phyloP scores from a whole-genome alignment of 2,797 vertebrate genomes.

The Apogon hyalosoma region DNA sequence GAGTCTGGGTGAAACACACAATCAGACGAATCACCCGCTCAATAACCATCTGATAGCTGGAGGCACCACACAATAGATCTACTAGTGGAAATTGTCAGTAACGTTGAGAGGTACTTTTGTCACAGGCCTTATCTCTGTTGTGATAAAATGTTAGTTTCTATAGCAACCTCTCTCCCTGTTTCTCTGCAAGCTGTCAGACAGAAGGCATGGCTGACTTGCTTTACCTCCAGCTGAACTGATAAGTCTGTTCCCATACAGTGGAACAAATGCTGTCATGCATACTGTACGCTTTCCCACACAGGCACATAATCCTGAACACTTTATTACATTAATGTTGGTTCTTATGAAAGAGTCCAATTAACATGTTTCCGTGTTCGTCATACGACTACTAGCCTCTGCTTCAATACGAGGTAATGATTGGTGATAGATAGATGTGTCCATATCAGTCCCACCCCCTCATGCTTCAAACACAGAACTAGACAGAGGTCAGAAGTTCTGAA shows the following conservation, averaged over 20 bases:
- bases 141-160: slow-evolving; percentile 81
- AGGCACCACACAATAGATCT: slow-evolving; percentile 37
- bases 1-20: slow-evolving; percentile 12
- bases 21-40: slow-evolving; percentile 23
- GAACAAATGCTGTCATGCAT: slow-evolving; percentile 41
- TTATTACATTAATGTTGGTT: no score
- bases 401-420: no score
- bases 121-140: slow-evolving; percentile 60
- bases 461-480: no score
- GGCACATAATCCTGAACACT: slow-evolving; percentile 1
- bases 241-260: slow-evolving; percentile 75
- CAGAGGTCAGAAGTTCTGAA: no score
- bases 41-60: slow-evolving; percentile 39
- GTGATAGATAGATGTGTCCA: no score
- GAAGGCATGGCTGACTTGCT: slow-evolving; percentile 65
- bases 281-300: not conserved
- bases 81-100: slow-evolving; percentile 45
- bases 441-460: no score
- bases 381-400: no score
- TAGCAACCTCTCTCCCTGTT: slow-evolving; percentile 76
- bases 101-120: slow-evolving; percentile 51
- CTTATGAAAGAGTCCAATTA: no score
- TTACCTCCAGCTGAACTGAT: slow-evolving; percentile 80
- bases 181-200: slow-evolving; percentile 71
- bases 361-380: no score